A percentile compares a stretch with the other conserved stretches of the same genome.
Evolutionary conservation across 2,113 vertebrate species (phyloP).

Genomic region (Ailuropoda melanoleuca): DNA sequence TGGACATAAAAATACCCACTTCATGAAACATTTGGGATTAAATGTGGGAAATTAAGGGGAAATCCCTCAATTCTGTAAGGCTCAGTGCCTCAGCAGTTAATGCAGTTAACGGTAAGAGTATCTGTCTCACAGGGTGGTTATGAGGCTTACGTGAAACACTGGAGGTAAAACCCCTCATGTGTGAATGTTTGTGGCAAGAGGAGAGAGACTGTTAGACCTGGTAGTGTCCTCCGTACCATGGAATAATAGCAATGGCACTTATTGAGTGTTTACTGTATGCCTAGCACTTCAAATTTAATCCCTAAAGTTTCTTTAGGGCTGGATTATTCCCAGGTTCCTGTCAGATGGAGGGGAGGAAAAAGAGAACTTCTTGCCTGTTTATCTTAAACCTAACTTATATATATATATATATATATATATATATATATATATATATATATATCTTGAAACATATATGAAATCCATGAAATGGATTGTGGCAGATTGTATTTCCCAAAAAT

Average conservation of each 20-base stretch:
- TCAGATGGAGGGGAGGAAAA: background rate
- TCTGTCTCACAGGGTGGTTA: background rate
- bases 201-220: background rate
- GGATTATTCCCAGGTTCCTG: background rate
- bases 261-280: background rate
- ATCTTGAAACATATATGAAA: background rate
- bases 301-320: background rate
- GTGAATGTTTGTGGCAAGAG: background rate
- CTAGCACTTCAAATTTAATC: background rate
- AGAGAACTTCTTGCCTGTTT: background rate
- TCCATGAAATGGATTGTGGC: background rate
- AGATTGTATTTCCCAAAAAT: background rate
- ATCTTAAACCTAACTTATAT: background rate
- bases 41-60: background rate
- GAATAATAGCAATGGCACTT: background rate
- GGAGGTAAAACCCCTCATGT: background rate
- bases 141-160: background rate
- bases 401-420: too few relatives aligned
- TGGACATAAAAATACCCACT: background rate
- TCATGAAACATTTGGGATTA: constrained; percentile 6
- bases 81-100: background rate
- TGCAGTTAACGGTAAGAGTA: background rate
- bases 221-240: background rate
- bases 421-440: background rate
- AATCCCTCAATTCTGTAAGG: background rate